Conservation (phyloP, 2,888 invertebrate genomes). For the Pediacus dermestoides region DNA sequence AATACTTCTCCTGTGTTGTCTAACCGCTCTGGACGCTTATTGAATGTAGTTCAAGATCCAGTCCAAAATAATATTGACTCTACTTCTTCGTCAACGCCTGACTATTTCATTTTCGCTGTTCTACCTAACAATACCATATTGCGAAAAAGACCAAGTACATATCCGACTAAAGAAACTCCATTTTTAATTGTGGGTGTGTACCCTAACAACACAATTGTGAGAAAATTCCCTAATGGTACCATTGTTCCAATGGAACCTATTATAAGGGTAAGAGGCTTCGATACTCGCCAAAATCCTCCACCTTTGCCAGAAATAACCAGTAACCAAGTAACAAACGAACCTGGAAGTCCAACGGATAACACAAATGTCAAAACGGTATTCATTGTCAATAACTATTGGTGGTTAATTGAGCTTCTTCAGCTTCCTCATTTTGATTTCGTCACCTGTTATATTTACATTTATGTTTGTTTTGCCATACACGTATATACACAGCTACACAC, state of each 20-base stretch:
- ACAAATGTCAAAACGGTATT: slow-evolving; percentile 54
- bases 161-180: slow-evolving; percentile 67
- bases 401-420: slow-evolving; percentile 35
- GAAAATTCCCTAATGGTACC: slow-evolving; percentile 78
- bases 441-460: slow-evolving; percentile 24
- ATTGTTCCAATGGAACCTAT: slow-evolving; percentile 63
- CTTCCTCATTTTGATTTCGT: slow-evolving; percentile 25
- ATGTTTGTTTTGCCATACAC: slow-evolving; percentile 21
- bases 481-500: no score
- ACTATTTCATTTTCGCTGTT: slow-evolving; percentile 72
- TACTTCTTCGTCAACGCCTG: slow-evolving; percentile 46
- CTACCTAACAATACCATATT: slow-evolving; percentile 76
- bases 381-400: slow-evolving; percentile 41
- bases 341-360: slow-evolving; percentile 51
- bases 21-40: slow-evolving; percentile 37
- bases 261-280: slow-evolving; percentile 55
- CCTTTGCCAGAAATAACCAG: slow-evolving; percentile 61
- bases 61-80: slow-evolving; percentile 32
- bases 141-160: slow-evolving; percentile 66
- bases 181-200: slow-evolving; percentile 73
- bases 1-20: slow-evolving; percentile 17
- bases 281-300: slow-evolving; percentile 54
- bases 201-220: slow-evolving; percentile 74
- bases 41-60: slow-evolving; percentile 30
- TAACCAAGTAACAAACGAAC: slow-evolving; percentile 58